Evolutionary conservation across 2,113 vertebrate genomes (phyloP).

Genomic region (Calidris pugnax): DNA sequence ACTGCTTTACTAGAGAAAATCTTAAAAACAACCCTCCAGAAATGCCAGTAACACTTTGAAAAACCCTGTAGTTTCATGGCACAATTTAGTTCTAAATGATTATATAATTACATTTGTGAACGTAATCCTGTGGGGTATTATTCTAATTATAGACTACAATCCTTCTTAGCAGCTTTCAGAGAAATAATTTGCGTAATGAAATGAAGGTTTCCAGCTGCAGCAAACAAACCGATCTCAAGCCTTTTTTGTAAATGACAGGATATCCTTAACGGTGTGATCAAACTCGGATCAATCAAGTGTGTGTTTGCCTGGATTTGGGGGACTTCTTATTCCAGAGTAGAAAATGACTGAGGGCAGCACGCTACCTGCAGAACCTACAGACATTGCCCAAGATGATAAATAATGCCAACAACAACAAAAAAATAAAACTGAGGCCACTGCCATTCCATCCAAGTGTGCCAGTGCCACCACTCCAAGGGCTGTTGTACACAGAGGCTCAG

Average conservation of each 20-base stretch:
- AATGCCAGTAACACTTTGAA: neutral
- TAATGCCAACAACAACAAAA: neutral
- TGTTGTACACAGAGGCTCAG: neutral
- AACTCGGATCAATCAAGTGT: neutral
- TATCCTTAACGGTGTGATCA: neutral
- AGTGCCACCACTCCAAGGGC: neutral
- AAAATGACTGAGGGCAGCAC: neutral
- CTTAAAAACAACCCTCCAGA: neutral
- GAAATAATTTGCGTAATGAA: slow-evolving; percentile 74
- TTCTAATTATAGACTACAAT: slow-evolving; percentile 79
- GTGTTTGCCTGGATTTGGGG: neutral
- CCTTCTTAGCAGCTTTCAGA: slow-evolving; percentile 73
- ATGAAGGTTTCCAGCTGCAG: slow-evolving; percentile 60
- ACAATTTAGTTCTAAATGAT: slow-evolving; percentile 67
- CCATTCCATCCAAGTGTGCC: neutral
- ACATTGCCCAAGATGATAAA: neutral
- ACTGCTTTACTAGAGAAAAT: neutral
- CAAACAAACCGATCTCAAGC: slow-evolving; percentile 48
- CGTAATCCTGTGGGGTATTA: slow-evolving; percentile 73
- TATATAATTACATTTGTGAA: slow-evolving; percentile 78
- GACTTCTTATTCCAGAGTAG: neutral
- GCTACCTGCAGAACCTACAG: neutral
- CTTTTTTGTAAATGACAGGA: slow-evolving; percentile 37
- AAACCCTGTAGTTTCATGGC: slow-evolving; percentile 26
- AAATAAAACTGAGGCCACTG: neutral